Conservation (phyloP, 2,888 invertebrate species). For the Pristionchus exspectatus region DNA sequence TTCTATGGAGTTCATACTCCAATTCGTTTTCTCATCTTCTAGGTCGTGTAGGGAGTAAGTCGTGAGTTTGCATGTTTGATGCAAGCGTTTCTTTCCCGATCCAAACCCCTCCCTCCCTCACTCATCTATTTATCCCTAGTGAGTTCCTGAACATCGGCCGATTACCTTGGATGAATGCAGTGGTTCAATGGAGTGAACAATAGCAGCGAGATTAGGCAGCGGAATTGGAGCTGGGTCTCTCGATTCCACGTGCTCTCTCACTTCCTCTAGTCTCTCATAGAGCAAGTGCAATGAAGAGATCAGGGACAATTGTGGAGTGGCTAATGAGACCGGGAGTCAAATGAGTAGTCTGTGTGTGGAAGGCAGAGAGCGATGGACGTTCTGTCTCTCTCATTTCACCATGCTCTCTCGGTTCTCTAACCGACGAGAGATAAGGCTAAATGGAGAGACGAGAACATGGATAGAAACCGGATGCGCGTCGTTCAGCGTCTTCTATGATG, state of each 20-base stretch:
- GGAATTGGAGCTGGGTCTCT: neutral
- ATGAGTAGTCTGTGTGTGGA: slow-evolving; percentile 19
- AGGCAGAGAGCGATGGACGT: neutral
- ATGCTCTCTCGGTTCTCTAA: neutral
- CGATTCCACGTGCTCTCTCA: neutral
- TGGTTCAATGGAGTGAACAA: slow-evolving; percentile 43
- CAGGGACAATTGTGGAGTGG: neutral
- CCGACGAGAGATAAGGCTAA: neutral
- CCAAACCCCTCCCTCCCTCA: neutral
- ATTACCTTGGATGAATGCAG: slow-evolving; percentile 46
- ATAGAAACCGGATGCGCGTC: neutral
- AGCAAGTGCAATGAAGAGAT: neutral
- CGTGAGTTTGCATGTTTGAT: no score
- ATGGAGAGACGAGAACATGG: neutral
- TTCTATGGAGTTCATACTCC: no score
- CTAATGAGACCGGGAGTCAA: slow-evolving; percentile 42
- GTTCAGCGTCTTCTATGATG: neutral
- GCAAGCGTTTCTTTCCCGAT: neutral
- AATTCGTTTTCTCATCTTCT: no score
- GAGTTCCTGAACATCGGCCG: slow-evolving; percentile 6
- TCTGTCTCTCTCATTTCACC: neutral
- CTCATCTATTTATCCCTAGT: neutral
- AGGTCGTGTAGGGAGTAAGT: no score
- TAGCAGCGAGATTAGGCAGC: neutral
- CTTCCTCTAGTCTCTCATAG: neutral